Percentiles rank a stretch among this genome's conserved stretches.
Evolutionary conservation across 2,888 invertebrate species (phyloP).

Genomic region (Diarsia mendica): DNA sequence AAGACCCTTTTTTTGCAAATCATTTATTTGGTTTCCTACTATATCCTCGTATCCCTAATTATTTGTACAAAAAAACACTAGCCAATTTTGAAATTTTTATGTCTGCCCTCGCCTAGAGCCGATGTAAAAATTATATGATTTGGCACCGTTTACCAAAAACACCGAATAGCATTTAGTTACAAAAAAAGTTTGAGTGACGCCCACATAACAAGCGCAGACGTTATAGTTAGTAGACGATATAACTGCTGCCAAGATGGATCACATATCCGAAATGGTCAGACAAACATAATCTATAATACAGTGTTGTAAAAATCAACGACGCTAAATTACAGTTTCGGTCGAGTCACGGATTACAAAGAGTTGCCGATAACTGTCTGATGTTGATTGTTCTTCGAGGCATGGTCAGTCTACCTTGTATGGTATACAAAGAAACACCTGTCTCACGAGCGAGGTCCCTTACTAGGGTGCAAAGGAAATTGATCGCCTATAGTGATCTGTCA

Average conservation of each 20-base stretch:
- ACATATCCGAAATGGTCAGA: conserved; percentile 73
- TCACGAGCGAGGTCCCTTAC: conserved; percentile 21
- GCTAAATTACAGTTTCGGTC: conserved; percentile 76
- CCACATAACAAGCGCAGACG: conserved; percentile 78
- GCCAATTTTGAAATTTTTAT: conserved; percentile 28
- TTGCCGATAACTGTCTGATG: conserved; percentile 34
- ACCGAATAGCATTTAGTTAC: conserved; percentile 71
- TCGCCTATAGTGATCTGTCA: conserved; percentile 18
- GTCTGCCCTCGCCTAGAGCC: conserved; percentile 40
- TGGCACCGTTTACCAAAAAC: conserved; percentile 78
- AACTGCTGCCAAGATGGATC: conserved; percentile 79
- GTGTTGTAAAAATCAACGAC: conserved; percentile 79
- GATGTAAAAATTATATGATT: conserved; percentile 69
- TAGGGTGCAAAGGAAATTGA: conserved; percentile 48
- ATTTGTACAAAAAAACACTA: conserved; percentile 23
- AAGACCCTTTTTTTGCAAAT: conserved; percentile 34
- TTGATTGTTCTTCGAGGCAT: conserved; percentile 20
- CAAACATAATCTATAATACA: conserved; percentile 62
- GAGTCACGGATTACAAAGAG: conserved; percentile 49
- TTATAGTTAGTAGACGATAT: conserved; percentile 78
- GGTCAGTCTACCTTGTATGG: conserved; percentile 35
- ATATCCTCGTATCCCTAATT: conserved; percentile 16
- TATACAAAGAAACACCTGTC: conserved; percentile 52
- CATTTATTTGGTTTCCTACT: conserved; percentile 29
- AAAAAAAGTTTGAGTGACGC: conserved; percentile 74